phyloP scores from a whole-genome alignment of 1,140 invertebrate species.

The Bombyx mori region DNA sequence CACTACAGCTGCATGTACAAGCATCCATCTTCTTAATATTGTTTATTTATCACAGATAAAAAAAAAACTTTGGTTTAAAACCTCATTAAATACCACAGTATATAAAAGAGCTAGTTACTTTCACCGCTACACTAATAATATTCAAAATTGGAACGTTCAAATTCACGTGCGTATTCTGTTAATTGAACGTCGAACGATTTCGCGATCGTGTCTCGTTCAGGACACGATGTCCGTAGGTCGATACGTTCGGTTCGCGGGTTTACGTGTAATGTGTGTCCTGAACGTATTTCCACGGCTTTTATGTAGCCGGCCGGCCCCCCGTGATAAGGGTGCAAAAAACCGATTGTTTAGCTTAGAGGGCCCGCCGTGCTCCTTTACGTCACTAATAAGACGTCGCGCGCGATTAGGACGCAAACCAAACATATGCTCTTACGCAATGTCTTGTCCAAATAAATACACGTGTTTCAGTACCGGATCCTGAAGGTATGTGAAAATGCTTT shows the following conservation, averaged over 20 bases:
- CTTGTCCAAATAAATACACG: conserved; percentile 64
- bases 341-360: conserved; percentile 56
- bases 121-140: conserved; percentile 27
- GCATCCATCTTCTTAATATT: conserved; percentile 32
- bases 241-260: conserved; percentile 54
- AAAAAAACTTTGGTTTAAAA: conserved; percentile 45
- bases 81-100: conserved; percentile 17
- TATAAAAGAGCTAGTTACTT: conserved; percentile 7
- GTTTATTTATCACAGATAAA: conserved; percentile 48
- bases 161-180: conserved; percentile 13
- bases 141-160: conserved; percentile 14
- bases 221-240: conserved; percentile 31
- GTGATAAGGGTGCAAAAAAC: conserved; percentile 68
- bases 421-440: conserved; percentile 57
- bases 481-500: conserved; percentile 44
- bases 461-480: conserved; percentile 54
- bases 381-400: conserved; percentile 49
- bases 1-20: conserved; percentile 31
- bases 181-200: conserved; percentile 15
- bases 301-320: conserved; percentile 52
- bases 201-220: conserved; percentile 30
- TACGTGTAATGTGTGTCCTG: conserved; percentile 62
- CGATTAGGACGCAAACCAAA: conserved; percentile 43
- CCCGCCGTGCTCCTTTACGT: conserved; percentile 42
- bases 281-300: conserved; percentile 63